Percentiles rank a stretch among this genome's conserved stretches.
Evolutionary conservation across 1,140 invertebrate species (phyloP).

Genomic region (Diploscapter pachys): DNA sequence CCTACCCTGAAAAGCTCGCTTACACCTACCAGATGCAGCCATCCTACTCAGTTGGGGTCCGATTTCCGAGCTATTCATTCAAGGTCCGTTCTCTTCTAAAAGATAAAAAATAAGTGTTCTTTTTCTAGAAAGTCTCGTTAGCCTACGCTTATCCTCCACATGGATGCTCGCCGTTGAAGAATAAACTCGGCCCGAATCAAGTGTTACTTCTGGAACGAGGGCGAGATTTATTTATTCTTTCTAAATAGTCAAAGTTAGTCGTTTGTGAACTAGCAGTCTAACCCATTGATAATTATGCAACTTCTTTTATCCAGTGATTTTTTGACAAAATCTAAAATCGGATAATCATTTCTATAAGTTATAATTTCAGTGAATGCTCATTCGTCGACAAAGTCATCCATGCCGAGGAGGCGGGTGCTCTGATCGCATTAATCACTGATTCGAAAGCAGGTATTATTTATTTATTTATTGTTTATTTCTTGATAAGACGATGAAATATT

Average conservation of each 20-base stretch:
- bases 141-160: constrained; percentile 46
- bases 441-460: constrained; percentile 30
- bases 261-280: constrained; percentile 26
- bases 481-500: no score
- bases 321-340: no score
- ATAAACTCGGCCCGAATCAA: constrained; percentile 28
- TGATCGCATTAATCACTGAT: constrained; percentile 45
- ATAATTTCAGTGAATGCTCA: no score
- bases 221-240: constrained; percentile 21
- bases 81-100: constrained; percentile 20
- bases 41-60: constrained; percentile 1
- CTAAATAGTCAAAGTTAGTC: constrained; percentile 37
- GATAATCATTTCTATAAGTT: no score
- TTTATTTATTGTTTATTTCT: no score
- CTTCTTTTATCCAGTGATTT: no score
- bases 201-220: constrained; percentile 49
- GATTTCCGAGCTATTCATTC: constrained; percentile 23
- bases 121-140: constrained; percentile 36
- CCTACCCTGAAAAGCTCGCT: background rate
- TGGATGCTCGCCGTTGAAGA: constrained; percentile 42
- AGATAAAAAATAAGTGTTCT: constrained; percentile 7
- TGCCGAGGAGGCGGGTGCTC: constrained; percentile 44
- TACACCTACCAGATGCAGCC: constrained; percentile 20
- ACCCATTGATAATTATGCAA: no score
- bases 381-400: constrained; percentile 44